phyloP scores from a whole-genome alignment of 2,888 invertebrate species.

The Chaitophorus viminalis region DNA sequence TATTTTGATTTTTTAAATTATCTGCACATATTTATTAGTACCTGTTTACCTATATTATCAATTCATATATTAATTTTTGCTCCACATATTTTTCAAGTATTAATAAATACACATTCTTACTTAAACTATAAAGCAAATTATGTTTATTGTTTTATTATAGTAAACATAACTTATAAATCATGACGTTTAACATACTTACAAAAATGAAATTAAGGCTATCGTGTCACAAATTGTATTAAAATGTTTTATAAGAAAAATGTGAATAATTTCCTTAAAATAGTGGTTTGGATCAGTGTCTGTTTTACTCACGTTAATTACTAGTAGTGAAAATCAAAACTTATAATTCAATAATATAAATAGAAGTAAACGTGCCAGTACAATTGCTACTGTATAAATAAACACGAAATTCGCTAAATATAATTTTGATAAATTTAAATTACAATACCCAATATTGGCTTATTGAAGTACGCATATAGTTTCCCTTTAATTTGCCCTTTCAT shows the following conservation, averaged over 20 bases:
- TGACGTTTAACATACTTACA: too few species aligned
- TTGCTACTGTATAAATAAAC: not conserved
- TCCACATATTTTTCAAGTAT: too few species aligned
- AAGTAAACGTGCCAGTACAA: not conserved
- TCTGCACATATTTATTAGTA: not conserved
- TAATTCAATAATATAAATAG: not conserved
- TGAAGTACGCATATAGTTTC: not conserved
- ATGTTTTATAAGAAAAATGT: not conserved
- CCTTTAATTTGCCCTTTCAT: not conserved
- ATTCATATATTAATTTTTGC: too few species aligned
- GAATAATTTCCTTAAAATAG: not conserved
- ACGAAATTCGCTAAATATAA: not conserved
- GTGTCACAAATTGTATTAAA: not conserved
- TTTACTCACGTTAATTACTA: too few species aligned
- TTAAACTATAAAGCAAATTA: too few species aligned
- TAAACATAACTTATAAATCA: too few species aligned
- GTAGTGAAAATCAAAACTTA: too few species aligned
- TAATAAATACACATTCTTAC: too few species aligned
- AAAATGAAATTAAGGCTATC: not conserved
- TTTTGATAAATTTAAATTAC: not conserved
- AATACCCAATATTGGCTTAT: not conserved
- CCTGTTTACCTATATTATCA: too few species aligned
- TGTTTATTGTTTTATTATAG: too few species aligned
- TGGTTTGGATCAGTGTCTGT: not conserved
- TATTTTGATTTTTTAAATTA: not conserved